These are phyloP conservation scores for Trididemnum clinides DNA, from an alignment of 23 tunicate species.

Conservation along the genomic window DNA sequence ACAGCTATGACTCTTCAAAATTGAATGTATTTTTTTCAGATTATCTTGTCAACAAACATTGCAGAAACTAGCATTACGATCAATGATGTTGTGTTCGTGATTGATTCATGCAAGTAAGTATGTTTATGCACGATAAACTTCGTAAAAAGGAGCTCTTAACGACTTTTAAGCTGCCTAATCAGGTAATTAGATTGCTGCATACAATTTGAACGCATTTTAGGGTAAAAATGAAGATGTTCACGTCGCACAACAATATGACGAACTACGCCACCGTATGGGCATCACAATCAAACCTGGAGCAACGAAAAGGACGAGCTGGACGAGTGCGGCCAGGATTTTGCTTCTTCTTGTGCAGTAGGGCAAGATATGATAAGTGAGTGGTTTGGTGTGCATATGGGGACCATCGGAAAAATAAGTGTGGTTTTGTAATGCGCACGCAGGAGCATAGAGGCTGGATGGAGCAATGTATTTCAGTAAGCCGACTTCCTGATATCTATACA, in stretches of 20 bases:
- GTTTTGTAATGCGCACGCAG: no score
- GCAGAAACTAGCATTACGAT: conserved; percentile 97
- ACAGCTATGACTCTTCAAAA: background rate
- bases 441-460: no score
- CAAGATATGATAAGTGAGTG: conserved; percentile 75
- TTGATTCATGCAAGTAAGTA: conserved; percentile 96
- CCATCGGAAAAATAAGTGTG: no score
- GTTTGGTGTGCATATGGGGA: no score
- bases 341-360: conserved; percentile 85
- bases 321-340: conserved; percentile 91
- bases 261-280: conserved; percentile 99
- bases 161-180: no score
- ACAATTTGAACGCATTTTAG: conserved; percentile 33
- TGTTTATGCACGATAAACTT: no score
- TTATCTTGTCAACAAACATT: conserved; percentile 90
- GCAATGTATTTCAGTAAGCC: no score
- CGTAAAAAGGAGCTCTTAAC: no score
- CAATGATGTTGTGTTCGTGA: conserved; percentile 90
- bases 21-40: conserved; percentile 52
- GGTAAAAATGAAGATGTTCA: conserved; percentile 98
- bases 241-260: conserved; percentile 97
- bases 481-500: no score
- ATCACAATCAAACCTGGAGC: conserved; percentile 81
- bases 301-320: conserved; percentile 95
- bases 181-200: no score